These are phyloP conservation scores for Dolichotis patagonum DNA, from an alignment of 2,113 vertebrate genomes.

Conservation along the genomic window DNA sequence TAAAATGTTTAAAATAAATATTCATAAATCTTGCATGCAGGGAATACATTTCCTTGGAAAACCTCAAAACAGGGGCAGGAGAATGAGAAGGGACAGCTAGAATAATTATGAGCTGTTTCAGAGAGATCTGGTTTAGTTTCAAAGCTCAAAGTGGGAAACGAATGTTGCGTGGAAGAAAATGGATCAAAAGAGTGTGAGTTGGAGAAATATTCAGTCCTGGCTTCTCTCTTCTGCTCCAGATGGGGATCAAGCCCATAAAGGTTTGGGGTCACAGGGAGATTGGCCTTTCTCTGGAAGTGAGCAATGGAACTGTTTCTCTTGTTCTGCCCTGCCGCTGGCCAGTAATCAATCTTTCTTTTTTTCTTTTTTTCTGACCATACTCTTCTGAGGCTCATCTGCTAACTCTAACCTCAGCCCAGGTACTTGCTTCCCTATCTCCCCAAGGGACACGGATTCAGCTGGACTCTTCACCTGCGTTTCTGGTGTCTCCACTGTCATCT, in stretches of 20 bases:
- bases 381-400: neutral
- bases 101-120: neutral
- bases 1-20: neutral
- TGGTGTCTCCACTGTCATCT: neutral
- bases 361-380: neutral
- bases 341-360: neutral
- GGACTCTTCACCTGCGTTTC: neutral
- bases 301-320: neutral
- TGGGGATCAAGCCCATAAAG: neutral
- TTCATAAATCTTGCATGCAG: neutral
- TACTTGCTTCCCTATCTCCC: neutral
- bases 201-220: neutral
- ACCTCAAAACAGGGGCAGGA: neutral
- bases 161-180: neutral
- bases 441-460: neutral
- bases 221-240: neutral
- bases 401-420: neutral
- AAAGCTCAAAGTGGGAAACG: neutral
- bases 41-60: neutral
- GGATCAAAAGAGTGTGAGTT: neutral
- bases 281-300: neutral
- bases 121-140: neutral
- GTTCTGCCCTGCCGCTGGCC: neutral
- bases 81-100: neutral
- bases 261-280: neutral